Evolutionary conservation across 2,113 vertebrate species (phyloP).

Genomic region (Drymodes brunneopygia): DNA sequence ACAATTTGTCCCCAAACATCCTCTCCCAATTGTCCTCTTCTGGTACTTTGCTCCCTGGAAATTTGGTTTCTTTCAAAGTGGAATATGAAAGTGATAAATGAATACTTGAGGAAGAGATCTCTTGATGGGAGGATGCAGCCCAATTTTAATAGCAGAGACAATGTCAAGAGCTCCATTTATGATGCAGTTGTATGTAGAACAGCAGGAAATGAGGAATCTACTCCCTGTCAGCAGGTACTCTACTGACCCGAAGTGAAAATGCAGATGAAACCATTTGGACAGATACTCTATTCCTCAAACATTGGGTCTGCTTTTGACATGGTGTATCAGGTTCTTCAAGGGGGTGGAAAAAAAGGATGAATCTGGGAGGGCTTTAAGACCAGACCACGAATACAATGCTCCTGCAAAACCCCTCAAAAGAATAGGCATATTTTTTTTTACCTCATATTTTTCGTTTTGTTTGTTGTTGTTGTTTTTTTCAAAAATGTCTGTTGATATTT

Average conservation of each 20-base stretch:
- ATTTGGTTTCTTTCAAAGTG: neutral
- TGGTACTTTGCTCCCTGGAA: neutral
- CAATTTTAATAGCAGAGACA: neutral
- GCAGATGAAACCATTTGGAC: neutral
- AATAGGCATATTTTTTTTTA: neutral
- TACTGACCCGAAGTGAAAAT: neutral
- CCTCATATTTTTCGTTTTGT: neutral
- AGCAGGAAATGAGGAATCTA: slow-evolving; percentile 41
- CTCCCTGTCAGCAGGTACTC: slow-evolving; percentile 12
- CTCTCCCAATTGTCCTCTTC: neutral
- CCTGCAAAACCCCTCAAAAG: neutral
- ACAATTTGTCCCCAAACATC: neutral
- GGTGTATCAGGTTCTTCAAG: slow-evolving; percentile 7
- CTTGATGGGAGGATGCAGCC: neutral
- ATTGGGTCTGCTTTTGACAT: neutral
- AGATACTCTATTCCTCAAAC: slow-evolving; percentile 10
- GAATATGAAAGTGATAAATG: neutral
- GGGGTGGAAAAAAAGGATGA: neutral
- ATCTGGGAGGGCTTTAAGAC: neutral
- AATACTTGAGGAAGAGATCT: neutral
- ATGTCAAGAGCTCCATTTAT: neutral
- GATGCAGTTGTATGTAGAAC: neutral
- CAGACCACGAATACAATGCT: neutral
- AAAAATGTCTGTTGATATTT: neutral
- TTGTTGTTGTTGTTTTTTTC: neutral